Evolutionary conservation across 2,888 invertebrate species (phyloP).

Genomic region (Melolontha melolontha): DNA sequence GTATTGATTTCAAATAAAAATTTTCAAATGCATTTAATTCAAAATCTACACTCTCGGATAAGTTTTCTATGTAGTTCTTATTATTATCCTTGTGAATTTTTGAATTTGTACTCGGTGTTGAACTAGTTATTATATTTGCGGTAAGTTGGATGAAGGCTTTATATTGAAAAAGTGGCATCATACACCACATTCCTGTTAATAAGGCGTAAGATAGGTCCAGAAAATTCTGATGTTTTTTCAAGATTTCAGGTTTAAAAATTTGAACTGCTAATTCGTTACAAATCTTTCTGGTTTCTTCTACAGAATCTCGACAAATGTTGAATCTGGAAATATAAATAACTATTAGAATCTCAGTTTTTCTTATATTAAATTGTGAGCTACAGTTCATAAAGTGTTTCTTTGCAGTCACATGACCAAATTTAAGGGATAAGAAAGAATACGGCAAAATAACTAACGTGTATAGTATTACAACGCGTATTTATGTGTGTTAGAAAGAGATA

Average conservation of each 20-base stretch:
- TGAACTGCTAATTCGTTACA: conserved; percentile 71
- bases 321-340: conserved; percentile 67
- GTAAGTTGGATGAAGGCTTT: conserved; percentile 67
- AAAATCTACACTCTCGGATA: conserved; percentile 1
- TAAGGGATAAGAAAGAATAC: too few relatives aligned
- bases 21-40: conserved; percentile 34
- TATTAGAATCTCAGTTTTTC: not conserved
- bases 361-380: not conserved
- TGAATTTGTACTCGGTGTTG: conserved; percentile 37
- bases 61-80: conserved; percentile 33
- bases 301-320: conserved; percentile 75
- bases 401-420: too few relatives aligned
- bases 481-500: too few relatives aligned
- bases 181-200: conserved; percentile 76
- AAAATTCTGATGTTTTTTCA: conserved; percentile 73
- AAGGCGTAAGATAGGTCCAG: conserved; percentile 74
- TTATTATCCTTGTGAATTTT: conserved; percentile 43
- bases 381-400: too few relatives aligned
- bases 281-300: conserved; percentile 73
- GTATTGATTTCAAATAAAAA: conserved; percentile 33
- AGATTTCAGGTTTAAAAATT: conserved; percentile 73
- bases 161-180: conserved; percentile 74
- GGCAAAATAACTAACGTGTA: too few relatives aligned
- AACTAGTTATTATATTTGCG: conserved; percentile 50
- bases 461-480: too few relatives aligned